Evolutionary conservation across 2,888 invertebrate species (phyloP).

Genomic region (Polyploca ridens): DNA sequence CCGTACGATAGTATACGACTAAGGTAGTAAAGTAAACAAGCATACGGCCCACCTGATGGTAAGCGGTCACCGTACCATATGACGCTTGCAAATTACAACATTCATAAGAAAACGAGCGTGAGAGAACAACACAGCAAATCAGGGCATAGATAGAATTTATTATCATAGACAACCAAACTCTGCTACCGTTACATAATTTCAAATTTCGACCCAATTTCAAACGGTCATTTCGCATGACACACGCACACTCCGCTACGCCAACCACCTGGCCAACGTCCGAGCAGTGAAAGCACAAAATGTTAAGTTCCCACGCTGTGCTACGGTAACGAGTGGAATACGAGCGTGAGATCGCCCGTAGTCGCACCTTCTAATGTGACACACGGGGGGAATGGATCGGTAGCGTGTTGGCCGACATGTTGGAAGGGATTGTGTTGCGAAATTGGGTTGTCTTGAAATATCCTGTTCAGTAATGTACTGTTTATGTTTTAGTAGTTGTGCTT

Average conservation of each 20-base stretch:
- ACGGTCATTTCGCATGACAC: conserved; percentile 6
- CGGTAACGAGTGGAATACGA: conserved; percentile 17
- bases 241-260: conserved; percentile 12
- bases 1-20: too few relatives aligned
- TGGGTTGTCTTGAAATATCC: neutral
- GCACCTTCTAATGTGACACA: conserved; percentile 15
- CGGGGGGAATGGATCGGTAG: neutral
- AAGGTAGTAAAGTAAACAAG: too few relatives aligned
- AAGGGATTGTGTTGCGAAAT: neutral
- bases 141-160: too few relatives aligned
- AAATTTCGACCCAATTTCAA: conserved; percentile 3
- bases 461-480: neutral
- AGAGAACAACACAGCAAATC: too few relatives aligned
- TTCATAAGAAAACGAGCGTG: too few relatives aligned
- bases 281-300: conserved; percentile 53
- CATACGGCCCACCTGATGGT: too few relatives aligned
- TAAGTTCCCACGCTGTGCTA: conserved; percentile 59
- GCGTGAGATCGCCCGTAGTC: conserved; percentile 12
- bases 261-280: conserved; percentile 18
- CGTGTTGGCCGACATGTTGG: conserved; percentile 4
- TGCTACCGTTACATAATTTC: neutral
- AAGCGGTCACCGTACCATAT: too few relatives aligned
- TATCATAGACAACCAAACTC: neutral
- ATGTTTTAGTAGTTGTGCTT: neutral
- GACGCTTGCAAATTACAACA: too few relatives aligned